A percentile compares a stretch with the other conserved stretches of the same genome.
Evolutionary conservation across 1,140 invertebrate genomes (phyloP).

Genomic region (Drosophila pallidifrons): DNA sequence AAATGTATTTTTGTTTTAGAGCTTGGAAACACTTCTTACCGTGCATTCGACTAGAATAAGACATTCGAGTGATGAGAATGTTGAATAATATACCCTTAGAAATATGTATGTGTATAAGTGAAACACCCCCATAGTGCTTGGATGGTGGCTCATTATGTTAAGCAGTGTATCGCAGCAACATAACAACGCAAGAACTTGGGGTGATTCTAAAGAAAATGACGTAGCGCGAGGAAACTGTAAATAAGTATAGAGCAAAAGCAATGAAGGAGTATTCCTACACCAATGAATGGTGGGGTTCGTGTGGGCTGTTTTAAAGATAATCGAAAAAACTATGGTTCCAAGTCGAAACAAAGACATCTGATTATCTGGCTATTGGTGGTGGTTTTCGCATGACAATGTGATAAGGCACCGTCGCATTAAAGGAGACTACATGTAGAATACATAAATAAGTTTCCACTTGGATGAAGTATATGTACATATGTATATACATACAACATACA

Average conservation of each 20-base stretch:
- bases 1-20: no score
- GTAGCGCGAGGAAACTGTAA: conserved; percentile 30
- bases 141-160: conserved; percentile 67
- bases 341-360: neutral
- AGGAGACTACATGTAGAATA: neutral
- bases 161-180: conserved; percentile 45
- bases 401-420: neutral
- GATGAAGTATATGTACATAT: neutral
- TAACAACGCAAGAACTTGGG: conserved; percentile 26
- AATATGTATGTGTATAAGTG: neutral
- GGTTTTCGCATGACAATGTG: conserved; percentile 10
- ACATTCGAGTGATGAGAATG: neutral
- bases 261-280: conserved; percentile 15
- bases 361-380: conserved; percentile 28
- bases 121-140: conserved; percentile 45
- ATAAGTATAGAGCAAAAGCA: conserved; percentile 3
- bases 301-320: neutral
- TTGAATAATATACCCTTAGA: conserved; percentile 18
- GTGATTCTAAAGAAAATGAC: conserved; percentile 51
- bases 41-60: neutral
- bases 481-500: no score
- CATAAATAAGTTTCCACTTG: no score
- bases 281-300: conserved; percentile 7
- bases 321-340: neutral
- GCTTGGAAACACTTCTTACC: neutral